Evolutionary conservation across 1,140 invertebrate species (phyloP), one percentile per base, ranked within the genome.

Genomic region (Nylanderia fulva): DNA sequence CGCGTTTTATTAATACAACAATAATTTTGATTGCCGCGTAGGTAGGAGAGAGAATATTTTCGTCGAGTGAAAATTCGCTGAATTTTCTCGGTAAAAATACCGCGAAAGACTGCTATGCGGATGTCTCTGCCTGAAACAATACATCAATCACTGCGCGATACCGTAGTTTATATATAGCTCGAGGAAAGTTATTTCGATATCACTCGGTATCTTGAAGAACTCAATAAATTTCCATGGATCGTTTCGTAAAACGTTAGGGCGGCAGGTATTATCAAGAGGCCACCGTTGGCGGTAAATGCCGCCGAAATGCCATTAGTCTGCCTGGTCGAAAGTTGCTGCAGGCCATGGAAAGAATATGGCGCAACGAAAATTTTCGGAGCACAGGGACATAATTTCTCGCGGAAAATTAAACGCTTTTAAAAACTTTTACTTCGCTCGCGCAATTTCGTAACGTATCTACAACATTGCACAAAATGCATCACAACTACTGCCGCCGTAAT

Each of bases 251-350:
- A 72, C 36, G 66, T 27, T 13, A 39, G 9, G 39, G 36, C 13
- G 27, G 36, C 9, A 24, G 60, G 61, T 58, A 66, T 86, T 85
- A 85, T 75, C 61, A 60, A 68, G 85, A 48, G 66, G 39, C 77
- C 61, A 54, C 48, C 52, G 79, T 85, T 85, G 61, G 29, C 29
- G 36, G 36, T 84, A 88, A 88, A 88, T 74, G 80, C 66, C 86
- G 72, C 56, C 58, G 87, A 87, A 88, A 88, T 87, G 82, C 66
- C 82, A 79, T 88, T 88, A 87, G 72, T 66, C 58, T 42, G 52
- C 27, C 45, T 58, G 71, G 66, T 87, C 68, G 86, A 85, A 85
- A 88, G 82, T 88, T 88, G 27, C 56, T 15, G 52, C 21, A 29
- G 45, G 11, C 24, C 11, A 33, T 39, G 48, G 6, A 56, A 63